Base-by-base conservation (phyloP, 53 echinoderm and acorn worm species). In the Paracentrotus lividus region DNA sequence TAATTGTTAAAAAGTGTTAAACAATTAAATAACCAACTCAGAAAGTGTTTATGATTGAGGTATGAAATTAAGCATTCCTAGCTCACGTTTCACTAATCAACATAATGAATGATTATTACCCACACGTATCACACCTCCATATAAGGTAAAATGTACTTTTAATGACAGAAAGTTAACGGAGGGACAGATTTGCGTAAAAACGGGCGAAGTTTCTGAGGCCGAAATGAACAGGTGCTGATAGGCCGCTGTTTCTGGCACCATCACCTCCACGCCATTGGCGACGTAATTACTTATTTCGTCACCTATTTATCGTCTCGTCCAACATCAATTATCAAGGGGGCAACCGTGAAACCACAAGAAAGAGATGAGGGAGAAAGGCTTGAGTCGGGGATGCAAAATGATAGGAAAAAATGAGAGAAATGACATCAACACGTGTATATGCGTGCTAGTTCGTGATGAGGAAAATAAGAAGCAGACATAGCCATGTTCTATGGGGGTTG, bases 281-380 rank as follows among this genome's bases (percentile, higher is more conserved):
- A 18, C 90, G 36, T 90, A 72, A 90, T 90, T 90, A 67, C 47
- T 90, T 90, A 52, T 90, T 90, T 90, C 90, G 67, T 90, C 90
- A 90, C 90, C 90, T 67, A 72, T 90, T 90, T 90, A 90, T 72
- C 90, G 90, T 69, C 72, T 90, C 90, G 68, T 90, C 90, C 90
- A 47, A 49, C 18, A 45, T 47, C 90, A 90, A 90, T 90, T 72
- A 72, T 90, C 90, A 90, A 60, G 90, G 90, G 90, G 90, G 53
- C 52, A 53, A 90, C 47, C 90, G 29, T 52, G 20, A 18, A 69
- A 68, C 90, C 68, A 69, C 90, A 90, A 72, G 69, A 47, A 90
- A 40, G 72, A 44, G 34, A 90, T 66, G 52, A 52, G 42, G 67
- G 90, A 9, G 44, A 72, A 72, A 90, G n/a, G n/a, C n/a, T n/a